A percentile compares a stretch with the other conserved stretches of the same genome.
These are phyloP conservation scores for Aegypius monachus DNA, from an alignment of 2,113 vertebrate species.

Conservation along the genomic window DNA sequence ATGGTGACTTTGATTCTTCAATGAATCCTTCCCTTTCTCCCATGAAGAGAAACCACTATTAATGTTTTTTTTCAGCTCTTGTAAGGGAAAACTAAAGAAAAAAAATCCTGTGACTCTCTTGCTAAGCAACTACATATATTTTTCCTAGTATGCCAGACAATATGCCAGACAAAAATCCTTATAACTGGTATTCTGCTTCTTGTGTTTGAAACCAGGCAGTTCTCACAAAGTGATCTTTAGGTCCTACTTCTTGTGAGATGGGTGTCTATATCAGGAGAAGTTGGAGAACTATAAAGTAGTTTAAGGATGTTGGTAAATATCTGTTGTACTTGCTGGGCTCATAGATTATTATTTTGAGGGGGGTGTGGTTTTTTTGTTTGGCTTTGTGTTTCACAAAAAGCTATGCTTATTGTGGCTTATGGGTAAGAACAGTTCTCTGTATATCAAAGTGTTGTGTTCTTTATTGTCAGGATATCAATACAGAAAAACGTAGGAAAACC, in stretches of 20 bases:
- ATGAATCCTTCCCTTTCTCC: not conserved
- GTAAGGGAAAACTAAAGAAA: not conserved
- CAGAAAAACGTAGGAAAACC: constrained; percentile 67
- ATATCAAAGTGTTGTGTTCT: not conserved
- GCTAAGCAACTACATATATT: not conserved
- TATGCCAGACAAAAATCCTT: not conserved
- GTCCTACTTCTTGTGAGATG: not conserved
- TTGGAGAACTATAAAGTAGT: not conserved
- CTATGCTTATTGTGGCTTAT: not conserved
- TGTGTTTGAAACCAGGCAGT: not conserved
- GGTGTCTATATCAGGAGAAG: not conserved
- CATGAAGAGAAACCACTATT: not conserved
- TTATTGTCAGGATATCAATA: constrained; percentile 51
- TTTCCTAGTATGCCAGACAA: not conserved
- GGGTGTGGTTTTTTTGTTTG: not conserved
- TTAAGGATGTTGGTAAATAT: not conserved
- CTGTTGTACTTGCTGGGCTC: not conserved
- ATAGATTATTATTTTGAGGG: not conserved
- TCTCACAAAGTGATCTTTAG: not conserved
- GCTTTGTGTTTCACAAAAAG: not conserved
- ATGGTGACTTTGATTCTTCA: not conserved
- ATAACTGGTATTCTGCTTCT: not conserved
- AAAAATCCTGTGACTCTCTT: not conserved
- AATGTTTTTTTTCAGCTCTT: not conserved
- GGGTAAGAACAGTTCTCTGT: not conserved